Base-by-base conservation (phyloP, 2,888 invertebrate genomes). In the Sesamia inferens region DNA sequence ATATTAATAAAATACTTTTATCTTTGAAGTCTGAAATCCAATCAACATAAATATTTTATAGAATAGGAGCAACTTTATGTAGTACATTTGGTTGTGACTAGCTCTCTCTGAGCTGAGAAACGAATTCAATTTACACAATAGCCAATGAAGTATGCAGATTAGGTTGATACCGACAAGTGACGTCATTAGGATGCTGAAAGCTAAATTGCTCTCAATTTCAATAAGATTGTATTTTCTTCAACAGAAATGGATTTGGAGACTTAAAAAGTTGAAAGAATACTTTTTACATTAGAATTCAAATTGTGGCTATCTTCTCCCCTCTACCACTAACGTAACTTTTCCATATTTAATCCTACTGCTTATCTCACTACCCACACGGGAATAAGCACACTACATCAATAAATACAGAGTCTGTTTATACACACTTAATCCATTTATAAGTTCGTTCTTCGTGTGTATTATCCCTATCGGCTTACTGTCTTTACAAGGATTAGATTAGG, bases 401-500 rank as follows among this genome's bases (percentile, higher is more conserved):
- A 82, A 64, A 59, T 44, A 71, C 19, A 48, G 39, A 44, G 16
- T 22, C 22, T 13, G 19, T 58, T 19, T 31, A 76, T 22, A 68
- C 31, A 69, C 19, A 44, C 42, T 10, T 68, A 73, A 78, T 82
- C 39, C 61, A 62, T 73, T 82, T 82, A 82, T 65, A 73, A 61
- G 64, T 74, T 47, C 24, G 64, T 19, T 44, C 47, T 24, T n/a
- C 55, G 71, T 70, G 78, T 69, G 69, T 66, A n/a, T 5, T 42
- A 24, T 48, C 78, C 64, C 71, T 71, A 39, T 76, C 76, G 74
- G 76, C 71, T 64, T 64, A 42, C 61, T 61, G 62, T 76, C 76
- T 71, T 72, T 67, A 71, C 77, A 68, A 59, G 84, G 71, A 85
- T 85, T 79, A 75, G 66, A 77, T 76, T 51, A 63, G 79, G 70